Base-by-base conservation (phyloP, 1,140 invertebrate species). In the Bilobella aurantiaca region DNA sequence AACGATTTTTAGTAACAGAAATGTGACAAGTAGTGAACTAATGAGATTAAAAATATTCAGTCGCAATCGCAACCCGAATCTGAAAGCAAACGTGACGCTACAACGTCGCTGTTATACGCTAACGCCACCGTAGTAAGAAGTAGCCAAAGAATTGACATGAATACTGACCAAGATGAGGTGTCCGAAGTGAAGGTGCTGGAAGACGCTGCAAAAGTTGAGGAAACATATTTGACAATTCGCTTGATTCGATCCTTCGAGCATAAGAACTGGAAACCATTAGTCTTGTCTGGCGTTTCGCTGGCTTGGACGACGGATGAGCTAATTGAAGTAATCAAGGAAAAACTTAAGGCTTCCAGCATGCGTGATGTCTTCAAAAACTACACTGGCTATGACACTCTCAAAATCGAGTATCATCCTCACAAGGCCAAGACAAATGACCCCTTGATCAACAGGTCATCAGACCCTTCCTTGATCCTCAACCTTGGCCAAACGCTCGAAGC, bases 181-280 rank as follows among this genome's bases (percentile, higher is more conserved):
- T n/a, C n/a, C n/a, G n/a, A n/a, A n/a, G n/a, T n/a, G n/a, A n/a
- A n/a, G n/a, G n/a, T n/a, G n/a, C n/a, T n/a, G n/a, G 8, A 8
- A 42, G 34, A 8, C 34, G 18, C 34, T 42, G 8, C 60, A 1
- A 28, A 37, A 25, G 27, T n/a, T 30, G 27, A 28, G 3, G 3
- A 8, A 21, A 68, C 64, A 1, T 73, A 70, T 16, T 28, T 77
- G n/a, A 77, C 74, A 8, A 69, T 77, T n/a, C 69, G 76, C 12
- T 64, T 76, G 8, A 76, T 77, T 28, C 68, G 75, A 8, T 77
- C 76, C 0, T 77, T 77, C 67, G 73, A 75, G 62, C 74, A 77
- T 59, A 65, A 73, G 12, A 77, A 77, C 66, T 73, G 76, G 46
- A 74, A 73, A 58, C 75, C 75, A 27, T 34, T 77, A 12, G 74